These are phyloP conservation scores for Nothocercus julius DNA, from an alignment of 2,113 vertebrate species.

Conservation along the genomic window DNA sequence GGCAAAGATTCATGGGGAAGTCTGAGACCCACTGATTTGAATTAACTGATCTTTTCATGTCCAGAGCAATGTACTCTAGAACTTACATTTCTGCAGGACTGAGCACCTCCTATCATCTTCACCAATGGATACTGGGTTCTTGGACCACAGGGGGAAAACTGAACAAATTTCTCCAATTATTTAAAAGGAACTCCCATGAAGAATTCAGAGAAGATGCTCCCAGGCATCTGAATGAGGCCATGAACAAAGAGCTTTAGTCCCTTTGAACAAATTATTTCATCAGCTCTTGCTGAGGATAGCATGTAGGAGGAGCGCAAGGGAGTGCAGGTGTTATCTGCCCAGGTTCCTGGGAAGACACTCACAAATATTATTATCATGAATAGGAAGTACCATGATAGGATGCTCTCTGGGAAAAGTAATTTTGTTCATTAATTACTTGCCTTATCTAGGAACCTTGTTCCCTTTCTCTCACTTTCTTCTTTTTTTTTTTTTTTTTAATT, in stretches of 20 bases:
- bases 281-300: constrained; percentile 31
- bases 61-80: background rate
- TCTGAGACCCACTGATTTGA: background rate
- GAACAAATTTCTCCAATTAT: background rate
- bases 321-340: constrained; percentile 41
- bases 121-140: background rate
- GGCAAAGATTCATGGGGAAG: background rate
- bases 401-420: constrained; percentile 57
- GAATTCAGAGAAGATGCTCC: background rate
- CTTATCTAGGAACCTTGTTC: constrained; percentile 57
- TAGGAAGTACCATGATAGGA: constrained; percentile 59
- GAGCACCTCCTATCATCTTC: background rate
- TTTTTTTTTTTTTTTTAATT: background rate
- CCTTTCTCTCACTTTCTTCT: background rate
- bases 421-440: constrained; percentile 71
- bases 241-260: background rate
- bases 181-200: rapidly evolving
- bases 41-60: background rate
- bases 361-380: constrained; percentile 60
- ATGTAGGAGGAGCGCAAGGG: background rate
- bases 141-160: rapidly evolving
- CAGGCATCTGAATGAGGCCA: background rate
- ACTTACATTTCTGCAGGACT: background rate
- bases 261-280: constrained; percentile 13
- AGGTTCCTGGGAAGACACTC: constrained; percentile 54